A percentile compares a stretch with the other conserved stretches of the same genome.
These are phyloP conservation scores for Dasyornis broadbenti DNA, from an alignment of 2,113 vertebrate species.

Conservation along the genomic window DNA sequence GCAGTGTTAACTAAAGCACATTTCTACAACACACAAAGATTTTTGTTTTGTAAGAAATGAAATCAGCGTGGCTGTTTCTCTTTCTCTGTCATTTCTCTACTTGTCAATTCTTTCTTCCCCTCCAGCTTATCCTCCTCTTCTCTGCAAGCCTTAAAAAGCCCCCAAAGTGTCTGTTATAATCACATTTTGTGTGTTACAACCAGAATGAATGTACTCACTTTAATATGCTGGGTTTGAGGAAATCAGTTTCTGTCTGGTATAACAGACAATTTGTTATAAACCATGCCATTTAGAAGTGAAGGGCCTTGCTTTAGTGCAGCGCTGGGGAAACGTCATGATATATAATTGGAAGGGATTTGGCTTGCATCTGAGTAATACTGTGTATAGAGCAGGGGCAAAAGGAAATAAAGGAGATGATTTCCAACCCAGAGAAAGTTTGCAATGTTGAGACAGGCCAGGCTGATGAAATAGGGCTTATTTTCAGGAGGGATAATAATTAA, in stretches of 20 bases:
- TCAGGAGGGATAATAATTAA: conserved; percentile 8
- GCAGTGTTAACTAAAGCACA: conserved; percentile 30
- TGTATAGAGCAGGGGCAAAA: background rate
- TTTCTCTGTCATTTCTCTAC: conserved; percentile 54
- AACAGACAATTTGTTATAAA: conserved; percentile 60
- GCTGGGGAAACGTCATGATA: conserved; percentile 17
- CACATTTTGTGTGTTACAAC: conserved; percentile 62
- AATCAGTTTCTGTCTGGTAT: conserved; percentile 59
- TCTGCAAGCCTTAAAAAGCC: conserved; percentile 49
- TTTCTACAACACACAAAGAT: conserved; percentile 29
- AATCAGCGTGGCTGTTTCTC: conserved; percentile 46
- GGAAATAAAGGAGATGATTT: background rate
- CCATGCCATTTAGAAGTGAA: conserved; percentile 47
- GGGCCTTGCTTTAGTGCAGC: conserved; percentile 37
- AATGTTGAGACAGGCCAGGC: background rate
- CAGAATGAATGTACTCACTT: conserved; percentile 58
- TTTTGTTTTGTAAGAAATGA: conserved; percentile 58
- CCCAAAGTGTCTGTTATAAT: conserved; percentile 68
- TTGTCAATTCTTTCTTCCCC: conserved; percentile 54
- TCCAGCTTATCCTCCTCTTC: conserved; percentile 57
- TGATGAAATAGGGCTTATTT: conserved; percentile 2
- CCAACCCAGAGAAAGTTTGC: background rate
- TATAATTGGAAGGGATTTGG: conserved; percentile 57
- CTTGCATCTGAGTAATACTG: conserved; percentile 24
- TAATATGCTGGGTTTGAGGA: conserved; percentile 57